These are phyloP conservation scores for Parauchenoglanis ngamensis DNA, from an alignment of 2,797 vertebrate genomes.

Conservation along the genomic window DNA sequence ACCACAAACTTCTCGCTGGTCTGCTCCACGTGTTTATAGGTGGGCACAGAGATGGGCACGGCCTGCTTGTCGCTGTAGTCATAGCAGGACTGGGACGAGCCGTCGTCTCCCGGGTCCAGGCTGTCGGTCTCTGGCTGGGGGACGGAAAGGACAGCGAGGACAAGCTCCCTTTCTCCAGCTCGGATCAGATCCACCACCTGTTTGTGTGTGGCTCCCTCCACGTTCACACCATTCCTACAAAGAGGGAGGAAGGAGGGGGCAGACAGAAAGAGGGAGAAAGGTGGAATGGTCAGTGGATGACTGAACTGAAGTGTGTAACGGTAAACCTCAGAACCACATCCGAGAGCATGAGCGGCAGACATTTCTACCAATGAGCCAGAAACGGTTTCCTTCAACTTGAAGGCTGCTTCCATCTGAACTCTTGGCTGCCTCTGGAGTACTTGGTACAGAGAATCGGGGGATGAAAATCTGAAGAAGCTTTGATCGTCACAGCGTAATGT, in stretches of 20 bases:
- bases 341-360: neutral
- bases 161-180: constrained; percentile 89
- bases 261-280: neutral
- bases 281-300: neutral
- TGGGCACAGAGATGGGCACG: constrained; percentile 95
- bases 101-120: constrained; percentile 89
- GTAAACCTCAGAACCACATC: neutral
- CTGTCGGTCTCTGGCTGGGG: constrained; percentile 92
- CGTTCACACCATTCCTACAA: constrained; percentile 89
- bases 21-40: constrained; percentile 96
- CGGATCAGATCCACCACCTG: constrained; percentile 98
- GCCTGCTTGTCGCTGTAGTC: constrained; percentile 98
- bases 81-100: constrained; percentile 90
- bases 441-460: neutral
- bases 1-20: constrained; percentile 96
- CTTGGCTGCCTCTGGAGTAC: neutral
- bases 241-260: constrained; percentile 19
- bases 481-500: neutral
- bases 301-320: neutral
- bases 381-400: neutral
- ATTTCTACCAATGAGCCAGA: neutral
- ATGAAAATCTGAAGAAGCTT: neutral
- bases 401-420: neutral
- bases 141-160: constrained; percentile 90
- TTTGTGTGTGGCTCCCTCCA: constrained; percentile 95